Conservation (phyloP, 2,113 vertebrate genomes). For the Atlantisia rogersi region DNA sequence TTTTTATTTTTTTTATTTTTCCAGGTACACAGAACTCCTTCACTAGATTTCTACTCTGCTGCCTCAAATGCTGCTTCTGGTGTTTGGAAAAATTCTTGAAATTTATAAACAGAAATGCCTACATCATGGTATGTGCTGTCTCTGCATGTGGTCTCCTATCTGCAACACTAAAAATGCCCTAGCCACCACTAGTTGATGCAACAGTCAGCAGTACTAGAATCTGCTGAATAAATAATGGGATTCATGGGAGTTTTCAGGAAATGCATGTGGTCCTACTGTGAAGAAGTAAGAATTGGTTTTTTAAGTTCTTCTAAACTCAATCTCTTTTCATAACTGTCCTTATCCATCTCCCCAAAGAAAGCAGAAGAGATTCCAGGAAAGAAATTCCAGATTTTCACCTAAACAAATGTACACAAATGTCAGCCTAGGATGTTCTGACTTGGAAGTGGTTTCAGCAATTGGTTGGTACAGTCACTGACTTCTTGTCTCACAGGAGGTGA, state of each 20-base stretch:
- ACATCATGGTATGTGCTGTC: constrained; percentile 89
- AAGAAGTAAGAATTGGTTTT: background rate
- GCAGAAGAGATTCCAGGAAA: background rate
- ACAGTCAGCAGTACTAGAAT: background rate
- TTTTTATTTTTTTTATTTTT: background rate
- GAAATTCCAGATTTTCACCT: background rate
- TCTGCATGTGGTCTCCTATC: background rate
- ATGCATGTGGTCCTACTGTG: background rate
- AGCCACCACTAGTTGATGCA: background rate
- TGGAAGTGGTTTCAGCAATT: background rate
- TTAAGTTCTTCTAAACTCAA: background rate
- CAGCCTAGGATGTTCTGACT: background rate
- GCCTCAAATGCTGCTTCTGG: constrained; percentile 97
- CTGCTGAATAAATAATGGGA: background rate
- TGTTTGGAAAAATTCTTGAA: constrained; percentile 93
- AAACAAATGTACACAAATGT: background rate
- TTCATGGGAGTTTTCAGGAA: constrained; percentile 1
- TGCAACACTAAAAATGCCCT: background rate
- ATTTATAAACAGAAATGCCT: constrained; percentile 97
- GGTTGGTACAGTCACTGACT: background rate
- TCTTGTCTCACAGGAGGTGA: background rate
- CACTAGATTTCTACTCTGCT: constrained; percentile 87
- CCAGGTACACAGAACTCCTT: constrained; percentile 84
- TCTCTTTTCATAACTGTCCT: background rate
- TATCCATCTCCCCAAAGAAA: background rate